phyloP scores from a whole-genome alignment of 2,113 vertebrate genomes.

The Antigone vipio region DNA sequence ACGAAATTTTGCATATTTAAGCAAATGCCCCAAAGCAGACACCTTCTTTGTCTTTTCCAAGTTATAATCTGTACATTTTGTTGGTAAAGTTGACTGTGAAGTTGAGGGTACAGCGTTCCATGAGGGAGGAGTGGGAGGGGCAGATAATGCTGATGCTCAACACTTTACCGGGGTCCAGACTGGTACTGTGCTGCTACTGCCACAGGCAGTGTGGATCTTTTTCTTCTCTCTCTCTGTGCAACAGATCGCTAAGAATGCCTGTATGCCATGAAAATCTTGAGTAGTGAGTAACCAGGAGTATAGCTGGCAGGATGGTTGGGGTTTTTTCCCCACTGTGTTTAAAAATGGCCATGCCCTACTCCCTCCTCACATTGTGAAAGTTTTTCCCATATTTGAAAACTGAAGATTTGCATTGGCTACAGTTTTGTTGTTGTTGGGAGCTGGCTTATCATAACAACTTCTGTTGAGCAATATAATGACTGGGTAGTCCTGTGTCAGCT shows the following conservation, averaged over 20 bases:
- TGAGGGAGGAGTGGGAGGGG: not conserved
- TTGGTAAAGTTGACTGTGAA: not conserved
- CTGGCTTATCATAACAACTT: not conserved
- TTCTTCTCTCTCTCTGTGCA: not conserved
- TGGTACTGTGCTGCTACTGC: not conserved
- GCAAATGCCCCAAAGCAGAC: not conserved
- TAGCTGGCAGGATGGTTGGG: not conserved
- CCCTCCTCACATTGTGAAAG: not conserved
- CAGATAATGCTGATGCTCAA: not conserved
- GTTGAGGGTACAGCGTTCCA: rapidly evolving
- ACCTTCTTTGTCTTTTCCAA: not conserved
- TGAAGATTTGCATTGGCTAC: not conserved
- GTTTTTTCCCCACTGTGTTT: not conserved
- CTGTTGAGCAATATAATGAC: not conserved
- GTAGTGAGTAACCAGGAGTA: not conserved
- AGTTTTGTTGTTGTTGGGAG: not conserved
- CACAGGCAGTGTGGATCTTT: not conserved
- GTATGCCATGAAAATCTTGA: not conserved
- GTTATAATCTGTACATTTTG: not conserved
- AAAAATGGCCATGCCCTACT: not conserved
- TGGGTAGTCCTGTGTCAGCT: not conserved
- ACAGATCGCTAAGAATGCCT: not conserved
- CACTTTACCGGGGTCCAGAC: not conserved
- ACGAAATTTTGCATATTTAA: not conserved
- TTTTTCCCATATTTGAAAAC: not conserved